Evolutionary conservation across 2,113 vertebrate species (phyloP).

Genomic region (Laticauda colubrina): DNA sequence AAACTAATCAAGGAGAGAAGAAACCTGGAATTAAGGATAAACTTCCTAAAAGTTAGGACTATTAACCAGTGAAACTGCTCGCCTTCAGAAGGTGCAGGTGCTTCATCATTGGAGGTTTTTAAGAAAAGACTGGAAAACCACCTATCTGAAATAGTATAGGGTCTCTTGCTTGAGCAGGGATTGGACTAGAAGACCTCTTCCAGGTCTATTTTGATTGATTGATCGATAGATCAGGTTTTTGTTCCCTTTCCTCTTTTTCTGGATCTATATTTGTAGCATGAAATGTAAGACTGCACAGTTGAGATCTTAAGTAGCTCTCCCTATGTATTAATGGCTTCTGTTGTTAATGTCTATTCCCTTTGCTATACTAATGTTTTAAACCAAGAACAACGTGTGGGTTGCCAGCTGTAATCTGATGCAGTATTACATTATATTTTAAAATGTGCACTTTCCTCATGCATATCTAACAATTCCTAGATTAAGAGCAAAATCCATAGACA

Average conservation of each 20-base stretch:
- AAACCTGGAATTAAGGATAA: background rate
- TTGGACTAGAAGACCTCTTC: background rate
- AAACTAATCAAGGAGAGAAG: background rate
- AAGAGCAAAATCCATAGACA: conserved; percentile 19
- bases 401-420: background rate
- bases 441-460: background rate
- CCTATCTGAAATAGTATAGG: background rate
- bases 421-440: background rate
- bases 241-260: background rate
- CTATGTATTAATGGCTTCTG: background rate
- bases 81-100: background rate
- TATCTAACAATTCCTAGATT: conserved; percentile 15
- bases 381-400: background rate
- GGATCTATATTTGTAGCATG: background rate
- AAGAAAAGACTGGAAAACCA: background rate
- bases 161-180: background rate
- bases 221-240: background rate
- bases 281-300: background rate
- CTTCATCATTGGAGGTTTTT: background rate
- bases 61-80: background rate
- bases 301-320: background rate
- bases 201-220: background rate
- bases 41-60: background rate
- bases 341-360: background rate
- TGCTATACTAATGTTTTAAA: background rate